Conservation (phyloP, 2,888 invertebrate species). For the Hermodice carunculata region DNA sequence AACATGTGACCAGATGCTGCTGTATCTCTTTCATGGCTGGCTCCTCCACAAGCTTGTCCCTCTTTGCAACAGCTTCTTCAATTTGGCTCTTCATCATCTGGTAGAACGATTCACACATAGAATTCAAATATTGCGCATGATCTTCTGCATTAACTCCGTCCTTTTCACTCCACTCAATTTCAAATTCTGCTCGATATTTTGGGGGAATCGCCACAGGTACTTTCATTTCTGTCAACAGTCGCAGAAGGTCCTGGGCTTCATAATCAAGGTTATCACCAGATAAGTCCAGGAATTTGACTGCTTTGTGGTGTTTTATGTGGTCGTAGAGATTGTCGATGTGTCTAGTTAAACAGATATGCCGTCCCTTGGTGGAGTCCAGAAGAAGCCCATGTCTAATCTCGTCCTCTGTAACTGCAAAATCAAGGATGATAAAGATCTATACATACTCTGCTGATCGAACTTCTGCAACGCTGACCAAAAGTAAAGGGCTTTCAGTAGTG, state of each 20-base stretch:
- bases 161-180: slow-evolving; percentile 10
- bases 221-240: not conserved
- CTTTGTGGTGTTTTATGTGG: not conserved
- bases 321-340: slow-evolving; percentile 9
- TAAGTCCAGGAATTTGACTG: slow-evolving; percentile 19
- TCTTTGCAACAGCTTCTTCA: not conserved
- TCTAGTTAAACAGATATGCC: slow-evolving; percentile 11
- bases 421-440: too few relatives aligned
- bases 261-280: not conserved
- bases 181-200: not conserved
- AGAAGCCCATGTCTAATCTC: slow-evolving; percentile 25
- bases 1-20: slow-evolving; percentile 24
- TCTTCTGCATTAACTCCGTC: slow-evolving; percentile 7
- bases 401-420: slow-evolving; percentile 25
- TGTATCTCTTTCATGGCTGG: slow-evolving; percentile 20
- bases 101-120: slow-evolving; percentile 12
- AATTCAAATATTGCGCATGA: slow-evolving; percentile 15
- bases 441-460: too few relatives aligned
- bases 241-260: slow-evolving; percentile 17
- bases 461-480: too few relatives aligned
- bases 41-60: slow-evolving; percentile 1
- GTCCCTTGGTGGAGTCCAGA: not conserved
- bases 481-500: too few relatives aligned
- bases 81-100: slow-evolving; percentile 6
- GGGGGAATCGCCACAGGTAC: not conserved